Evolutionary conservation across 2,888 invertebrate genomes (phyloP).

Genomic region (Venusia cambrica): DNA sequence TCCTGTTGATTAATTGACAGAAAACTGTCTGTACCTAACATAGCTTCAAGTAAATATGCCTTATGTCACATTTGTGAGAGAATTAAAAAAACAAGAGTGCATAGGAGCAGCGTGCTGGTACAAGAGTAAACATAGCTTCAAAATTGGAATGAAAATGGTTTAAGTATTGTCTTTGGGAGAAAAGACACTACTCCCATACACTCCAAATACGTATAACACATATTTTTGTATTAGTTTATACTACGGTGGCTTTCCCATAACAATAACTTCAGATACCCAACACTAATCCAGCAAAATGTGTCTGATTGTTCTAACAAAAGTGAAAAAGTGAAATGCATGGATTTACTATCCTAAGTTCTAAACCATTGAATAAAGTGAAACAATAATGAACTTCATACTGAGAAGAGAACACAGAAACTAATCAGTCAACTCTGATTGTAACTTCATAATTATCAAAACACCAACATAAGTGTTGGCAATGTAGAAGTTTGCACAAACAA

Average conservation of each 20-base stretch:
- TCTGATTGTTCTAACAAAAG: constrained; percentile 13
- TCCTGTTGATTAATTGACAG: constrained; percentile 58
- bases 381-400: constrained; percentile 24
- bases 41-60: constrained; percentile 46
- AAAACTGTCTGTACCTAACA: constrained; percentile 62
- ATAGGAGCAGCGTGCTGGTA: constrained; percentile 37
- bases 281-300: constrained; percentile 57
- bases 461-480: constrained; percentile 48
- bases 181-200: constrained; percentile 44
- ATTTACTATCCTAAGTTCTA: constrained; percentile 10
- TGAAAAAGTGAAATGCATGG: constrained; percentile 17
- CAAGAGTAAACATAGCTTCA: constrained; percentile 27
- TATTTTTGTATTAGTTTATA: constrained; percentile 22
- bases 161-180: constrained; percentile 39
- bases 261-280: constrained; percentile 60
- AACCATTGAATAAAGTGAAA: constrained; percentile 22
- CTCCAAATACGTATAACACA: constrained; percentile 31
- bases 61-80: constrained; percentile 45
- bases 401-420: constrained; percentile 63
- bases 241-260: constrained; percentile 25
- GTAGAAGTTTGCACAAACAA: constrained; percentile 41
- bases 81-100: constrained; percentile 27
- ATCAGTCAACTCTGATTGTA: constrained; percentile 49
- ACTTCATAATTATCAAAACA: constrained; percentile 48
- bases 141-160: constrained; percentile 29